Conservation (phyloP, 2,113 vertebrate species). For the Odontesthes bonariensis region DNA sequence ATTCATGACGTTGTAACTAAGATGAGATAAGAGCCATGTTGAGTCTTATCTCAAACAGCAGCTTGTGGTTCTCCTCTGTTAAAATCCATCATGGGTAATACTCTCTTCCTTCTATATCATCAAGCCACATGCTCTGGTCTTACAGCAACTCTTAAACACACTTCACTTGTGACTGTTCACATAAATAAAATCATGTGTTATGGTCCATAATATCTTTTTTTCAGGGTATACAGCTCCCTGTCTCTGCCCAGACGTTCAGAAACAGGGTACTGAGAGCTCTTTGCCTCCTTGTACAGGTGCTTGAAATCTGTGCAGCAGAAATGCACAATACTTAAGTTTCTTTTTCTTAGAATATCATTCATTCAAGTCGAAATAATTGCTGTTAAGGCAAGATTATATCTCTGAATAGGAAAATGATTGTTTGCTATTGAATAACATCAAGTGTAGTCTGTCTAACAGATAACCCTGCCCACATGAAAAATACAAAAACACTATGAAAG, state of each 20-base stretch:
- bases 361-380: not conserved
- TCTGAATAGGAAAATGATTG: not conserved
- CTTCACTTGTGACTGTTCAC: not conserved
- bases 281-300: not conserved
- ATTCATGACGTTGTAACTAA: slow-evolving; percentile 22
- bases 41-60: slow-evolving; percentile 58
- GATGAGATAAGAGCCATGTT: slow-evolving; percentile 32
- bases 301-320: not conserved
- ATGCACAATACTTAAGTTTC: too few relatives aligned
- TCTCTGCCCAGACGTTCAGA: not conserved
- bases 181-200: not conserved
- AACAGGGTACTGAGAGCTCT: not conserved
- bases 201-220: not conserved
- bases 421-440: not conserved
- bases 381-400: not conserved
- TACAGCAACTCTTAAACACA: not conserved
- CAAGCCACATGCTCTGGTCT: slow-evolving; percentile 3
- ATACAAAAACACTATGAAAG: not conserved
- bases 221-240: not conserved
- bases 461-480: too few relatives aligned
- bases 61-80: slow-evolving; percentile 29
- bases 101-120: not conserved
- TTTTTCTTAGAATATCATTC: not conserved
- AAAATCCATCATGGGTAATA: slow-evolving; percentile 40
- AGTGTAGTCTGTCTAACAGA: too few relatives aligned